Evolutionary conservation across 2,888 invertebrate species (phyloP), one percentile per base, ranked within the genome.

Genomic region (Meiosimyza decipiens): DNA sequence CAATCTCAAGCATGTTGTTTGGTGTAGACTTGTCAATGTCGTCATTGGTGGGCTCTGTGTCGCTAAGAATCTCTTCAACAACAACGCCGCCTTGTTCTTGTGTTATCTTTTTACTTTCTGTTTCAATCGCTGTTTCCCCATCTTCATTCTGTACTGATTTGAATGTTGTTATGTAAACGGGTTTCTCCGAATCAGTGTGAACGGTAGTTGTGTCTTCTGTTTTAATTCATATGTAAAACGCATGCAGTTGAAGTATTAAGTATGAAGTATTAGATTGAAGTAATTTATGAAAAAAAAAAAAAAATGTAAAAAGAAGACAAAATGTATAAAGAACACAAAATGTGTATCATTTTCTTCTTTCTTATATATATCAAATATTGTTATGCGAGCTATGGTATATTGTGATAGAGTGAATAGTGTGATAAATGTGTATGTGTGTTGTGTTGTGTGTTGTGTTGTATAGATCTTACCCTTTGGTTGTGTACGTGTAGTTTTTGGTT

Each of bases 81-180:
- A 86, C 76, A 73, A 86, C 78, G 40, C 40, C 40, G 70, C 85
- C 84, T 77, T 86, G 84, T 71, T 87, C 86, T 75, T 84, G 80
- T 33, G 83, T 84, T 74, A 85, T 80, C 80, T 80, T 85, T 76
- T 84, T 86, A 77, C 77, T 86, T 84, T 84, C 83, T 77, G 78
- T 84, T 83, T 84, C 83, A 78, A 86, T 85, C 63, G 82, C 79
- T 47, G 85, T 82, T 79, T 85, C 82, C 71, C 86, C 84, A 71
- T 85, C 83, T 76, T 87, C 85, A 73, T 83, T 83, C 81, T 84
- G 83, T 79, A 82, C 80, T 72, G 87, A 85, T 79, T 87, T 86
- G 76, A 88, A 88, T 76, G 88, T 86, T 76, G 84, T 86, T 76
- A 87, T 83, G 79, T 85, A 86, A 71, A 84, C 81, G 73, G 87